Conservation (phyloP, 1,140 invertebrate genomes). For the Drosophila tropicalis region DNA sequence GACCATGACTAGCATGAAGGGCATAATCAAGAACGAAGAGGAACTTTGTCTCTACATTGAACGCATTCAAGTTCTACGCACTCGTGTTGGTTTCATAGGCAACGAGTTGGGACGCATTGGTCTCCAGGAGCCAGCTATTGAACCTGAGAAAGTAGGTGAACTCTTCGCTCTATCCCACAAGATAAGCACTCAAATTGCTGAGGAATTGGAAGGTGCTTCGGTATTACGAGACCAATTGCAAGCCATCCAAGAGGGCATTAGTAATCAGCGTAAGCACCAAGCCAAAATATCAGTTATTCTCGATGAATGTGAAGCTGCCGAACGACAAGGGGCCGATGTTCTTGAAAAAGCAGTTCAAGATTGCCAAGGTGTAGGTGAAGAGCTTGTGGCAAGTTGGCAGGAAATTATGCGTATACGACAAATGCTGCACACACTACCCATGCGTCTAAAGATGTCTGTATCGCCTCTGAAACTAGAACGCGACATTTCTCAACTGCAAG, state of each 20-base stretch:
- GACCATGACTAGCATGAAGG: constrained; percentile 88
- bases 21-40: constrained; percentile 91
- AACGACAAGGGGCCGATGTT: constrained; percentile 88
- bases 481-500: constrained; percentile 89
- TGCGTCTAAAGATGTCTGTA: constrained; percentile 88
- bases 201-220: constrained; percentile 89
- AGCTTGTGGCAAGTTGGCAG: constrained; percentile 87
- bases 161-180: constrained; percentile 87
- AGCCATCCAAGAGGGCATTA: constrained; percentile 87
- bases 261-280: constrained; percentile 87
- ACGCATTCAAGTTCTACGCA: constrained; percentile 89
- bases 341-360: constrained; percentile 88
- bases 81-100: constrained; percentile 89
- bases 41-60: constrained; percentile 92
- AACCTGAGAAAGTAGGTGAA: constrained; percentile 90
- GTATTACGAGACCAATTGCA: constrained; percentile 88
- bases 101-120: constrained; percentile 90
- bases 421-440: constrained; percentile 89
- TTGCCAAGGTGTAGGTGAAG: constrained; percentile 87
- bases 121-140: constrained; percentile 86
- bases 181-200: constrained; percentile 88
- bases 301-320: constrained; percentile 88
- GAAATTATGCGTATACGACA: constrained; percentile 90
- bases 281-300: constrained; percentile 86
- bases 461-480: constrained; percentile 89